Conservation (phyloP, 1,140 invertebrate species). For the Zeugodacus cucurbitae region DNA sequence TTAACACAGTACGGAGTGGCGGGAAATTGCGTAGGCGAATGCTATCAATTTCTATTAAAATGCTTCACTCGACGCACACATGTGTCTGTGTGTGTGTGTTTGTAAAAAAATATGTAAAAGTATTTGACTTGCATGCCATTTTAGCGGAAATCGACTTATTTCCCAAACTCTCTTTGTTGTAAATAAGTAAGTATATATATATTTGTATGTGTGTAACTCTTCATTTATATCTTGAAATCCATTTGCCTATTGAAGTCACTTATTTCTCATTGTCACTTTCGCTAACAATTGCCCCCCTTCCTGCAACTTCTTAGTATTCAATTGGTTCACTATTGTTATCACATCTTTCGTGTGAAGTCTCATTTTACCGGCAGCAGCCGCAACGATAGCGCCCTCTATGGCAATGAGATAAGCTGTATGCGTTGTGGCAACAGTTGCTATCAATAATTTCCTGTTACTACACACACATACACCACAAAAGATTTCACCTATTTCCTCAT, state of each 20-base stretch:
- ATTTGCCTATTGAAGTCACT: background rate
- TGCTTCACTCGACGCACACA: too few relatives aligned
- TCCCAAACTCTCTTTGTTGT: background rate
- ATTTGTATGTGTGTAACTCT: background rate
- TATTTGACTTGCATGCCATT: too few relatives aligned
- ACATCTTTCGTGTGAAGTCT: background rate
- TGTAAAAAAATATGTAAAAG: too few relatives aligned
- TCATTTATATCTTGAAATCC: background rate
- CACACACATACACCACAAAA: too few relatives aligned
- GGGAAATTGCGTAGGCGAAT: too few relatives aligned
- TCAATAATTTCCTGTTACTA: background rate
- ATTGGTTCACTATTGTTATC: background rate
- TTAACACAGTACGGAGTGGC: too few relatives aligned
- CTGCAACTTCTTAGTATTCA: background rate
- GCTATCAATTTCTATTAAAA: too few relatives aligned
- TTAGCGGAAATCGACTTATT: background rate
- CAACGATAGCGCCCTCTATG: background rate
- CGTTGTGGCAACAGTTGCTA: background rate
- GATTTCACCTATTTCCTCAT: background rate
- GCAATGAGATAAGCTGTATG: background rate
- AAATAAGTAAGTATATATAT: background rate
- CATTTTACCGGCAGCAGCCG: background rate
- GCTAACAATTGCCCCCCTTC: background rate
- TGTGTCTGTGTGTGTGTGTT: too few relatives aligned
- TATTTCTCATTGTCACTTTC: background rate